Evolutionary conservation across 2,797 vertebrate species (phyloP), one percentile per base, ranked within the genome.

Genomic region (Pangasius mekongensis): DNA sequence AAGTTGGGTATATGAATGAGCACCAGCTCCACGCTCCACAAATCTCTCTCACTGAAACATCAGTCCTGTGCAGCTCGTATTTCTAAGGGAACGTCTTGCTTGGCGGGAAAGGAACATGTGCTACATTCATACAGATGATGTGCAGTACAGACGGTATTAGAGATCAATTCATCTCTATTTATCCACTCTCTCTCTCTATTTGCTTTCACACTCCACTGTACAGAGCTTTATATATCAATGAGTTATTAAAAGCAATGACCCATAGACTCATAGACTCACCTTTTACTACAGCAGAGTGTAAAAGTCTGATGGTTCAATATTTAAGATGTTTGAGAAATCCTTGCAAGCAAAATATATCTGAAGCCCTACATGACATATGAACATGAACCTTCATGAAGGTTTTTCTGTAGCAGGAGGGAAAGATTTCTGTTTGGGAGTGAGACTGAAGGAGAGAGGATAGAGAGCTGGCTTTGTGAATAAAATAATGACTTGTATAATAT

Each of bases 91-190:
- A 27, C 39, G 5, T 86, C 71, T 86, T 77, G 39, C 36, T 86
- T 86, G 56, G 56, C 7, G 5, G 84, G 84, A 73, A 62, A 1
- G 8, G 10, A 86, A 76, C 9, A 54, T 30, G 36, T 77, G 30
- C 54, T n/a, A 43, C 73, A 47, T n/a, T 60, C 54, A 43, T 62
- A 11, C 36, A 62, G 81, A 83, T 64, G 39, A 20, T 64, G 60
- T 83, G 30, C 43, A 56, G 24, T 39, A 64, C 73, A 66, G 74
- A 67, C 2, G 14, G 49, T 33, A 43, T 56, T 67, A 54, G 22
- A 67, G 76, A 52, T 87, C 62, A 66, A 56, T 69, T 67, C 24
- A 64, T 87, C 60, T 86, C n/a, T 76, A 78, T 77, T 78, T 81
- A 69, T 77, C 62, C 20, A 8, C 2, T 33, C 0, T 54, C n/a